A percentile compares a stretch with the other conserved stretches of the same genome.
Evolutionary conservation across 1,140 invertebrate species (phyloP).

Genomic region (Akabosia matsudoensis): DNA sequence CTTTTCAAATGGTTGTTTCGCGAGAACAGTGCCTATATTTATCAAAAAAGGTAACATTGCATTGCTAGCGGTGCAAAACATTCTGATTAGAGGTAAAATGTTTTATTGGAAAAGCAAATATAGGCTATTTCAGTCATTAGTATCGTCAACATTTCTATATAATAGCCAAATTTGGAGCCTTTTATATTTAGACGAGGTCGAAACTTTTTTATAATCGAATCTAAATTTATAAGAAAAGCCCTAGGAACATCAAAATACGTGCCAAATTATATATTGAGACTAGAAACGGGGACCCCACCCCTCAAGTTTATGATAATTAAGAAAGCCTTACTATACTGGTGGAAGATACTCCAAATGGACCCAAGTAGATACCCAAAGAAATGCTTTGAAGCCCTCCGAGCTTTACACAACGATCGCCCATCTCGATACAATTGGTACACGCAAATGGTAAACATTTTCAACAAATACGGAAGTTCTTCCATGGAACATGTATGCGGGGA

Average conservation of each 20-base stretch:
- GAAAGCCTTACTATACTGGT: neutral
- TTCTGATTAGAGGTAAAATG: neutral
- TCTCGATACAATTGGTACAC: neutral
- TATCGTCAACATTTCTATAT: neutral
- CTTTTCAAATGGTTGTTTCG: conserved; percentile 8
- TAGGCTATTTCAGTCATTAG: conserved; percentile 23
- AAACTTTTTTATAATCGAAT: conserved; percentile 30
- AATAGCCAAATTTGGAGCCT: conserved; percentile 17
- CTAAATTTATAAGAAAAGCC: neutral
- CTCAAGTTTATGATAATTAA: neutral
- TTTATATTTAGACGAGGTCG: neutral
- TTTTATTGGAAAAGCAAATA: neutral
- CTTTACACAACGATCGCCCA: neutral
- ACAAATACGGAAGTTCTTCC: neutral
- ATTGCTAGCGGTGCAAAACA: neutral
- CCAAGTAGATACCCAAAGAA: neutral
- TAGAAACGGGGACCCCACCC: neutral
- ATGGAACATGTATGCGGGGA: neutral
- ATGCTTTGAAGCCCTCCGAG: neutral
- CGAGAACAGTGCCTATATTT: neutral
- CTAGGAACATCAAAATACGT: neutral
- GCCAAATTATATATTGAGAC: neutral
- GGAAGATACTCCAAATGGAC: neutral
- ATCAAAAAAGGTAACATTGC: conserved; percentile 15
- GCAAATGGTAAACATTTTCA: neutral